A percentile compares a stretch with the other conserved stretches of the same genome.
Conservation (phyloP, 2,888 invertebrate genomes). For the Acanthococcus lagerstroemiae region DNA sequence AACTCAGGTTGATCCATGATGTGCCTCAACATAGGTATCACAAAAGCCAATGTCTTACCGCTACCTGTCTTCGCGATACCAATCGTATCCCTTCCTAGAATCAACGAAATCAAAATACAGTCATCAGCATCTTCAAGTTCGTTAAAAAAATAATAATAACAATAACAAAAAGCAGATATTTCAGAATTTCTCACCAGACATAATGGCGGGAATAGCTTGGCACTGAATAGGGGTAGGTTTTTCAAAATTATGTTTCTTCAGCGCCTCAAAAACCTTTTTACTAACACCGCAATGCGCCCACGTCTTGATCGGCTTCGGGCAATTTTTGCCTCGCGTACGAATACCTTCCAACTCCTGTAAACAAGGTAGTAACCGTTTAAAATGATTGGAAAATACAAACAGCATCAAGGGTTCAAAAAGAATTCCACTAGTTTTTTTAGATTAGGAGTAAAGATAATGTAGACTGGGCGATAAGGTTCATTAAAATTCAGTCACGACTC, state of each 20-base stretch:
- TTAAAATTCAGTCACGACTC: no score
- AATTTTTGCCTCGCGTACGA: constrained; percentile 89
- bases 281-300: constrained; percentile 99
- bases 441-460: no score
- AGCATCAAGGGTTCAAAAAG: no score
- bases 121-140: neutral
- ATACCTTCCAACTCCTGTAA: constrained; percentile 79
- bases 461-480: no score
- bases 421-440: no score
- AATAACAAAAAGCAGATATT: neutral
- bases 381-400: no score
- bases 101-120: neutral
- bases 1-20: constrained; percentile 86
- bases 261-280: constrained; percentile 83
- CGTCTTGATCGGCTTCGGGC: constrained; percentile 63
- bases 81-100: constrained; percentile 67
- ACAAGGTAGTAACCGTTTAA: constrained; percentile 5
- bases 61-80: constrained; percentile 99
- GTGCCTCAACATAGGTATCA: constrained; percentile 94
- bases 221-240: constrained; percentile 98
- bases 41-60: constrained; percentile 95
- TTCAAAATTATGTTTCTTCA: constrained; percentile 83
- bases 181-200: constrained; percentile 50
- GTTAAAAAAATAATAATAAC: neutral
- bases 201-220: constrained; percentile 93